Evolutionary conservation across 1,140 invertebrate species (phyloP), one percentile per base, ranked within the genome.

Genomic region (Dufourea novaeangliae): DNA sequence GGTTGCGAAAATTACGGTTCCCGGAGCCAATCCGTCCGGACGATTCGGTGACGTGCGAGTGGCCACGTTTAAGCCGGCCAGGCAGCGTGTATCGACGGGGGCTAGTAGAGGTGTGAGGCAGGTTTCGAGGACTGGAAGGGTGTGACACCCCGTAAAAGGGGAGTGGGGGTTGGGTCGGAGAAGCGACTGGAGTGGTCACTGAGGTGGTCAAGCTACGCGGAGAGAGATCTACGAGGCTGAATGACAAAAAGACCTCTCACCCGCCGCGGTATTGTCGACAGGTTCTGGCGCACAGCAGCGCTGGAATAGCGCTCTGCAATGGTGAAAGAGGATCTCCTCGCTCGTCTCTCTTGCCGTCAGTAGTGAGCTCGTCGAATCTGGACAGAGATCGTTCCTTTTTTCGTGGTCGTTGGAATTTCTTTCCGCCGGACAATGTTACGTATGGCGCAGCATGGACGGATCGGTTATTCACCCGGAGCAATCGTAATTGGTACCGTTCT

Each of bases 1-100:
- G 87, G 85, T 90, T 88, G 91, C 87, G 90, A 92, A 91, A 92
- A 92, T 92, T 91, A 92, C 91, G 88, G 87, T 67, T 87, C 82
- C 84, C 63, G 80, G 61, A 84, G 79, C 74, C 50, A 79, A 83
- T 79, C 80, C 83, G 80, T 52, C 52, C 61, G 50, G 32, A 17
- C 29, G 52, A 20, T 64, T 32, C 54, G 32, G 67, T 25, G 68
- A 76, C 50, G 78, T 71, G 50, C 62, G 85, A 91, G 89, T 90
- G 85, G 78, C 82, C 78, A 85, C 86, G 74, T 90, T 92, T 91
- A 86, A 85, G 76, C 84, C 63, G 69, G 87, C 86, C 88, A n/a
- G n/a, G n/a, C n/a, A 84, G 86, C 81, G 86, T 87, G 88, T 88
- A 88, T 90, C 88, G 89, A 54, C 81, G 66, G 76, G n/a, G n/a